Conservation (phyloP, 2,113 vertebrate species). For the Gracilinanus agilis region DNA sequence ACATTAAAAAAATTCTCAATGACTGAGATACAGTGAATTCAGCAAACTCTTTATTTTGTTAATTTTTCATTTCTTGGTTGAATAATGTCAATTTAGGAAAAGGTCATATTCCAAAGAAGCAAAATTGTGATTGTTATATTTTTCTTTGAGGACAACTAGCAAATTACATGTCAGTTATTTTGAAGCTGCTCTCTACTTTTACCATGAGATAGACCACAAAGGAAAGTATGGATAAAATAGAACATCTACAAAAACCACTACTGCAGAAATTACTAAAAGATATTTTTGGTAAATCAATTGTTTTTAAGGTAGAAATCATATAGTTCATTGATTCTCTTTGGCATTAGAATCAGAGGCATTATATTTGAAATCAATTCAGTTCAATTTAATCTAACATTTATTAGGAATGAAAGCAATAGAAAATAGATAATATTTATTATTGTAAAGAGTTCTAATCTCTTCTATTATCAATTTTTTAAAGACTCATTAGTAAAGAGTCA, state of each 20-base stretch:
- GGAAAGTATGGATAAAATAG: background rate
- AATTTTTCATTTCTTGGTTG: background rate
- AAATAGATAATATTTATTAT: constrained; percentile 4
- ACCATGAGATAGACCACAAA: background rate
- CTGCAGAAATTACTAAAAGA: constrained; percentile 1
- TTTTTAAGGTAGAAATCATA: background rate
- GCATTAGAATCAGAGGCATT: constrained; percentile 16
- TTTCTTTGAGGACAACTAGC: background rate
- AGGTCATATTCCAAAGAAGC: background rate
- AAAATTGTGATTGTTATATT: background rate
- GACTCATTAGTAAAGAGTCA: constrained; percentile 2
- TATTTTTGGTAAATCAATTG: background rate
- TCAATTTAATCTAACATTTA: background rate
- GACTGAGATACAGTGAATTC: background rate
- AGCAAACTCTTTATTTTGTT: background rate
- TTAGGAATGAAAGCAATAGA: constrained; percentile 14
- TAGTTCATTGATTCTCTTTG: constrained; percentile 22
- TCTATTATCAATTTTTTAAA: constrained; percentile 3
- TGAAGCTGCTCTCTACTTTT: background rate
- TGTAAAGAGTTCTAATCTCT: background rate
- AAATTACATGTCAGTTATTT: background rate
- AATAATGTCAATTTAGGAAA: background rate
- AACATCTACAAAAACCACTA: background rate
- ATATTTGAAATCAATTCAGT: background rate
- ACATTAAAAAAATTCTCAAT: constrained; percentile 19